Conservation (phyloP, 2,888 invertebrate genomes). For the Creontiades dilutus region DNA sequence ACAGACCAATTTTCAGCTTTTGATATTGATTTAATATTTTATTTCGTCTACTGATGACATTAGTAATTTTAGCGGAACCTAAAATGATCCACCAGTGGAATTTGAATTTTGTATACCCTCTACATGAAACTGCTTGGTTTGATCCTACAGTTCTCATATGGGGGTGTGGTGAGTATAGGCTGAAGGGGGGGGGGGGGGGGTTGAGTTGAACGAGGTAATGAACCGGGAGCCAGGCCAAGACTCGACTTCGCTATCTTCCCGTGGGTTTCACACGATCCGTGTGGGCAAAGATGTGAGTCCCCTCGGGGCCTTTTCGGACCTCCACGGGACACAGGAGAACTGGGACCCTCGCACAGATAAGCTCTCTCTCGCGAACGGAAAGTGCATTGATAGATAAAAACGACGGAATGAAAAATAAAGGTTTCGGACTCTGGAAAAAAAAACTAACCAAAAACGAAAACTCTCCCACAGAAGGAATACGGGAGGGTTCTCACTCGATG, state of each 20-base stretch:
- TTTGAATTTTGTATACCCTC: no score
- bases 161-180: background rate
- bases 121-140: no score
- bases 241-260: constrained; percentile 37
- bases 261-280: constrained; percentile 59
- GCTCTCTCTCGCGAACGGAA: constrained; percentile 49
- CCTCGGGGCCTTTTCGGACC: constrained; percentile 12
- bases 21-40: no score
- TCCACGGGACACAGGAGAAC: background rate
- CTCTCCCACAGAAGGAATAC: constrained; percentile 38
- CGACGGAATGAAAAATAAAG: constrained; percentile 39
- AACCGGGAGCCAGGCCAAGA: constrained; percentile 15
- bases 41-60: no score
- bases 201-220: background rate
- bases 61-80: no score
- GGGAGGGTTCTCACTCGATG: constrained; percentile 54
- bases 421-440: background rate
- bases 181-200: background rate
- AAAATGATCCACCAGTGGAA: no score
- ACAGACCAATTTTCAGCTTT: no score
- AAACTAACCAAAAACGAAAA: background rate
- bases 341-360: constrained; percentile 31
- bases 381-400: constrained; percentile 56
- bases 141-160: no score
- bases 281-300: constrained; percentile 50